Evolutionary conservation across 92 coral and sea anemone genomes (phyloP), one percentile per base, ranked within the genome.

Genomic region (Montipora capitata): DNA sequence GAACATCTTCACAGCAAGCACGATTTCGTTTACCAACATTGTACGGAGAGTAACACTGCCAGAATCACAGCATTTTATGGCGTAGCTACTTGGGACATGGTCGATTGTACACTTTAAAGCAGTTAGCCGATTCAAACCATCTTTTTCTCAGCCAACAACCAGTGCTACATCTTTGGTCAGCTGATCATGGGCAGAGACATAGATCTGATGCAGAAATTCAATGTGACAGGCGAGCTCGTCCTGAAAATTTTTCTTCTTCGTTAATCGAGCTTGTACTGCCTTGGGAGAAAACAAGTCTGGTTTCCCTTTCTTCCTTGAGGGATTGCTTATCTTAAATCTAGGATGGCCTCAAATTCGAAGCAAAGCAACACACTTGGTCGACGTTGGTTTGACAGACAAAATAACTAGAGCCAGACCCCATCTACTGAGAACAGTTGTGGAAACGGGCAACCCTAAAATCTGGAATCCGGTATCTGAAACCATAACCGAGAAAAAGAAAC

Each of bases 191-290:
- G 72, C 72, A 20, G 72, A 67, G 6, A 67, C 40, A 10, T 40
- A 10, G 72, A 40, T 11, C 40, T 67, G 40, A 20, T 35, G 72
- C 43, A 67, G 40, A 67, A 40, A 27, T 20, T 27, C 40, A 40
- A 67, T 9, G 15, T 67, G 72, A 67, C 72, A 9, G 40, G 40
- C 43, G 40, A 67, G 72, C 43, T 67, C 72, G 72, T 9, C 15
- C 3, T 67, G 3, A 40, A 9, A 67, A 67, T 27, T 40, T 3
- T 67, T 5, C 43, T 67, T 67, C 43, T 27, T 40, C 72, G 12
- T 27, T 20, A 27, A 67, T 20, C 72, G 72, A 67, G 72, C 72
- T 67, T 67, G 72, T 5, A 67, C 72, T 67, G 72, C 72, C 12
- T 67, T 35, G 72, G 40, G 43, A 20, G 72, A 67, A 67, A 67